Evolutionary conservation across 1,140 invertebrate genomes (phyloP).

Genomic region (Cepaea nemoralis): DNA sequence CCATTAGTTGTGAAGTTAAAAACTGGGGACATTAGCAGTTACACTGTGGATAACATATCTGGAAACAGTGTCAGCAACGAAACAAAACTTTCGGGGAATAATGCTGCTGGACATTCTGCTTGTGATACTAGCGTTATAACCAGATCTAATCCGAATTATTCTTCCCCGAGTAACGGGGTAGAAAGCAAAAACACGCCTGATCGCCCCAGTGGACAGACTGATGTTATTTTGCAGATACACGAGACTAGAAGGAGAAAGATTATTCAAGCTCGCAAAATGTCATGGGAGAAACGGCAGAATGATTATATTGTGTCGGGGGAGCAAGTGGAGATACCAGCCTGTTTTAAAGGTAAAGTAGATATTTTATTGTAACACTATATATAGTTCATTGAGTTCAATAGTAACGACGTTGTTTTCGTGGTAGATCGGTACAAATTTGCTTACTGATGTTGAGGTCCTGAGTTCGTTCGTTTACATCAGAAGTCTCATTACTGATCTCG

Average conservation of each 20-base stretch:
- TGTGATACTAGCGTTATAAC: not conserved
- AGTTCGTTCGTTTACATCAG: too few relatives aligned
- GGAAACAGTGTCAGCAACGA: not conserved
- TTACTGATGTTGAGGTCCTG: too few relatives aligned
- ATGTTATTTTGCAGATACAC: conserved; percentile 47
- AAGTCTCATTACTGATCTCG: too few relatives aligned
- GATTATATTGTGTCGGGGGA: conserved; percentile 55
- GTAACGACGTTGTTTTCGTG: too few relatives aligned
- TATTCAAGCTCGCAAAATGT: conserved; percentile 50
- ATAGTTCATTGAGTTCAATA: too few relatives aligned
- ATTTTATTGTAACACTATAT: too few relatives aligned
- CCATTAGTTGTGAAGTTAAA: conserved; percentile 42
- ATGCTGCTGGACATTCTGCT: not conserved
- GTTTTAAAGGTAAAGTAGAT: conserved; percentile 54
- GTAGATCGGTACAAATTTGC: too few relatives aligned
- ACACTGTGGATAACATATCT: conserved; percentile 15
- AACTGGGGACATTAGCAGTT: conserved; percentile 43
- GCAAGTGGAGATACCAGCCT: conserved; percentile 51
- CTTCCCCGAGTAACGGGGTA: not conserved
- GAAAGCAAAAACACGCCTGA: not conserved
- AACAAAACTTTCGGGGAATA: not conserved
- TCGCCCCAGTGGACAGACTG: conserved; percentile 26
- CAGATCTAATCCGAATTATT: not conserved
- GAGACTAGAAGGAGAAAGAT: conserved; percentile 52
- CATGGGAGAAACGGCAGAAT: conserved; percentile 55